phyloP scores from a whole-genome alignment of 2,888 invertebrate genomes.

The Orgyia antiqua region DNA sequence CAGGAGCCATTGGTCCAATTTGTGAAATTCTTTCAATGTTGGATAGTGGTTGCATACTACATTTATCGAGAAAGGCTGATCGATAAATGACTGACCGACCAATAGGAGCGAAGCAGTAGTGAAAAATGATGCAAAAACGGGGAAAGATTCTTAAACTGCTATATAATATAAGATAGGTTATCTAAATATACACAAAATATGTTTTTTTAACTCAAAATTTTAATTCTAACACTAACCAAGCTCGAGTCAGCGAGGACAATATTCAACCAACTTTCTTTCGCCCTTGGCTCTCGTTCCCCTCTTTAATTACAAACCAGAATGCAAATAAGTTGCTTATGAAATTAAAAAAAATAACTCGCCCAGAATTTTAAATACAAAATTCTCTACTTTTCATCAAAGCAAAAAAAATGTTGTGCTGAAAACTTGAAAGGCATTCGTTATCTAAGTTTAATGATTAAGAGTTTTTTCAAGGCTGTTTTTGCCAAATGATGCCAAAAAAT shows the following conservation, averaged over 20 bases:
- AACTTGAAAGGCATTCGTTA: conserved; percentile 56
- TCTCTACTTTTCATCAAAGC: conserved; percentile 42
- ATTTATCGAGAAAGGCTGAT: too few relatives aligned
- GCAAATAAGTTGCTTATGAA: conserved; percentile 49
- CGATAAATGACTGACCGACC: too few relatives aligned
- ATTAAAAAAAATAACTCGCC: conserved; percentile 37
- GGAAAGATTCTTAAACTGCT: too few relatives aligned
- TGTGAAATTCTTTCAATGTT: too few relatives aligned
- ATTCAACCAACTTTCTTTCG: conserved; percentile 15
- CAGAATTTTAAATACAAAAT: conserved; percentile 42
- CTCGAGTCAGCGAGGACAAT: conserved; percentile 7
- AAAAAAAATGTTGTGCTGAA: conserved; percentile 38
- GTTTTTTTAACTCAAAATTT: conserved; percentile 6
- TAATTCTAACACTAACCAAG: conserved; percentile 14
- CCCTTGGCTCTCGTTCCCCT: conserved; percentile 26
- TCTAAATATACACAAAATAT: too few relatives aligned
- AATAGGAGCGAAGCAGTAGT: too few relatives aligned
- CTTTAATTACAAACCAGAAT: conserved; percentile 51
- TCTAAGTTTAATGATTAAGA: conserved; percentile 65
- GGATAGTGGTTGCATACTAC: too few relatives aligned
- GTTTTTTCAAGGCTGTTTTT: conserved; percentile 33
- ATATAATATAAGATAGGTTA: too few relatives aligned
- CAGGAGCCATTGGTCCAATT: too few relatives aligned
- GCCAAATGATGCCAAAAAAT: conserved; percentile 49
- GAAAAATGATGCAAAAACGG: too few relatives aligned